A percentile compares a stretch with the other conserved stretches of the same genome.
phyloP scores from a whole-genome alignment of 2,888 invertebrate species.

The Coleophora deauratella region DNA sequence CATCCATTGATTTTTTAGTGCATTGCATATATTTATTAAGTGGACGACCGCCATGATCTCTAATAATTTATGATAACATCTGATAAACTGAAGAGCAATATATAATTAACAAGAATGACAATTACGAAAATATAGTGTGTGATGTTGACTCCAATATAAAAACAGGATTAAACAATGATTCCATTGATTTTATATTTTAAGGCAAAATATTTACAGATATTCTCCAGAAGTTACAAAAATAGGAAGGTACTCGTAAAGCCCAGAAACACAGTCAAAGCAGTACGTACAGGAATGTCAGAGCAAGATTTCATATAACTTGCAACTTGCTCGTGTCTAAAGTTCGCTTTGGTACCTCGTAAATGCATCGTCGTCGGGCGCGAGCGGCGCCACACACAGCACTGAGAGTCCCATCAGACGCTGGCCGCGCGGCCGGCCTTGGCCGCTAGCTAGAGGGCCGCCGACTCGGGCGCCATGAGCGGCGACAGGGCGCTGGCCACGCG shows the following conservation, averaged over 20 bases:
- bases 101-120: too few species aligned
- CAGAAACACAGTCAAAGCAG: constrained; percentile 47
- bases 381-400: constrained; percentile 32
- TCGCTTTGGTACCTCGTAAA: constrained; percentile 60
- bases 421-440: constrained; percentile 55
- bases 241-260: constrained; percentile 52
- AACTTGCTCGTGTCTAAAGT: constrained; percentile 42
- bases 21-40: too few species aligned
- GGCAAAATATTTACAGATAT: constrained; percentile 52
- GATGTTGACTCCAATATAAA: constrained; percentile 31
- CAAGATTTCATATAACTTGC: constrained; percentile 28
- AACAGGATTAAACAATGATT: constrained; percentile 35
- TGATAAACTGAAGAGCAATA: too few species aligned
- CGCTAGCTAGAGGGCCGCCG: constrained; percentile 80
- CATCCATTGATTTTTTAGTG: too few species aligned
- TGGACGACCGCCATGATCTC: too few species aligned
- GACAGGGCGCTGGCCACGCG: constrained; percentile 85
- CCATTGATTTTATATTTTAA: constrained; percentile 39
- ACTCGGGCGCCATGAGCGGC: constrained; percentile 85
- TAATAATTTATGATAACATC: too few species aligned
- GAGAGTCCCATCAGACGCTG: constrained; percentile 49
- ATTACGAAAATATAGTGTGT: constrained; percentile 16
- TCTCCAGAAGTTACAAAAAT: constrained; percentile 49
- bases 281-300: constrained; percentile 40
- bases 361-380: constrained; percentile 29